Evolutionary conservation across 2,797 vertebrate species (phyloP).

Genomic region (Menidia menidia): DNA sequence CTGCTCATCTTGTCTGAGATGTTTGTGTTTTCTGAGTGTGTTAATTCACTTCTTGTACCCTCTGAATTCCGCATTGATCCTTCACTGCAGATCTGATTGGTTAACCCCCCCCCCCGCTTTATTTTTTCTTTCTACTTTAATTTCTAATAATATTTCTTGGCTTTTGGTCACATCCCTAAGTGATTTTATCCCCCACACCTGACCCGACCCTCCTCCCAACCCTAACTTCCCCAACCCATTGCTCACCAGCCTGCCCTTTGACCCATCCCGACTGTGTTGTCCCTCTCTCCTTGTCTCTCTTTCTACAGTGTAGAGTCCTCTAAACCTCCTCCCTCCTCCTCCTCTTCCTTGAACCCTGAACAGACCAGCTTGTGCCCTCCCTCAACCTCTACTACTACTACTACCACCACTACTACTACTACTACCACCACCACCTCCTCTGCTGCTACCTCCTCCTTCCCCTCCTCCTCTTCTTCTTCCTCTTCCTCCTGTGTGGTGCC

Average conservation of each 20-base stretch:
- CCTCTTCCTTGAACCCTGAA: constrained; percentile 94
- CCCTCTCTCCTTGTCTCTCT: constrained; percentile 84
- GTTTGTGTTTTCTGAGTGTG: constrained; percentile 58
- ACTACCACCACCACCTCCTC: constrained; percentile 81
- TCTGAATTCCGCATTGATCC: constrained; percentile 34
- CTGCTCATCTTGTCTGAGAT: constrained; percentile 36
- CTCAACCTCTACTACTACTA: constrained; percentile 80
- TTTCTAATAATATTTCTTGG: constrained; percentile 42
- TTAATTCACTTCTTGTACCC: constrained; percentile 69
- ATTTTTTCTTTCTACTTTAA: constrained; percentile 13
- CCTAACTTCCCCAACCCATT: constrained; percentile 49
- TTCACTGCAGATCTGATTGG: constrained; percentile 26
- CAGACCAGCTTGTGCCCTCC: constrained; percentile 95
- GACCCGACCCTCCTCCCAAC: constrained; percentile 43
- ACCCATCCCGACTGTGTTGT: constrained; percentile 86
- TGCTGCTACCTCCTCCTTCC: constrained; percentile 86
- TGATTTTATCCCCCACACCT: constrained; percentile 76
- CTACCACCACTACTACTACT: constrained; percentile 72
- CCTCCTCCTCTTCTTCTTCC: constrained; percentile 73
- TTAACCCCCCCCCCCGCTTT: background rate
- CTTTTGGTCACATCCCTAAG: constrained; percentile 64
- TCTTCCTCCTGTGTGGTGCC: constrained; percentile 89
- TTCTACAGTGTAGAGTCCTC: constrained; percentile 99
- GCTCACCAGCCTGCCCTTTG: constrained; percentile 80
- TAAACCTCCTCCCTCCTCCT: constrained; percentile 95